These are phyloP conservation scores for Portunus trituberculatus DNA, from an alignment of 1,140 invertebrate species.

Conservation along the genomic window DNA sequence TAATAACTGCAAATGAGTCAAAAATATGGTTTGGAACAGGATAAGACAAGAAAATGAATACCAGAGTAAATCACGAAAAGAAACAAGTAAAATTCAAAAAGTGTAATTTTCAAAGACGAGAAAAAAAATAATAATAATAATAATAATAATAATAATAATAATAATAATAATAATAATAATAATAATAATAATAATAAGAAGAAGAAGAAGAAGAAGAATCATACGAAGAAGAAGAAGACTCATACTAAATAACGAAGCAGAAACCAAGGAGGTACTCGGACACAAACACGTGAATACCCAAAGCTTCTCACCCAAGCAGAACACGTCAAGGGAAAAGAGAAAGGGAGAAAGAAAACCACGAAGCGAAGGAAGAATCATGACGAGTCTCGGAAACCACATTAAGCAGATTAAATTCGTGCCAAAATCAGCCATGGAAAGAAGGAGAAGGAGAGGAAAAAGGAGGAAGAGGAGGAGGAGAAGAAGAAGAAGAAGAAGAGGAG, in stretches of 20 bases:
- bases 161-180: background rate
- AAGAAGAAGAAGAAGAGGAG: too few relatives aligned
- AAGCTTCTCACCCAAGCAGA: too few relatives aligned
- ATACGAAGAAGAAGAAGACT: background rate
- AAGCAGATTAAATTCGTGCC: background rate
- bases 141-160: background rate
- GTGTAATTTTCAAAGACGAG: background rate
- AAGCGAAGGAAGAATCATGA: background rate
- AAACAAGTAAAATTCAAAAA: background rate
- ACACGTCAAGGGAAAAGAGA: background rate
- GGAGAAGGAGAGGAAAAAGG: too few relatives aligned
- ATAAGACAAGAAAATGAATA: background rate
- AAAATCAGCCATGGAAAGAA: background rate
- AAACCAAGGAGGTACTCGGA: too few relatives aligned
- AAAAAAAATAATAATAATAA: background rate
- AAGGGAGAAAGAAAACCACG: background rate
- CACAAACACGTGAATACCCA: too few relatives aligned
- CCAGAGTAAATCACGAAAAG: background rate
- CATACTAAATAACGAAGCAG: too few relatives aligned
- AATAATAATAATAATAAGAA: background rate
- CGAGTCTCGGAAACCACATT: background rate
- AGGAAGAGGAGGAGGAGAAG: too few relatives aligned
- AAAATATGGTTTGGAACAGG: background rate
- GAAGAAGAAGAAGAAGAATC: background rate
- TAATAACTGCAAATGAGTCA: too few relatives aligned